These are phyloP conservation scores for Imbricaverruca yamaguchii DNA, from an alignment of 2,888 invertebrate genomes.

Conservation along the genomic window DNA sequence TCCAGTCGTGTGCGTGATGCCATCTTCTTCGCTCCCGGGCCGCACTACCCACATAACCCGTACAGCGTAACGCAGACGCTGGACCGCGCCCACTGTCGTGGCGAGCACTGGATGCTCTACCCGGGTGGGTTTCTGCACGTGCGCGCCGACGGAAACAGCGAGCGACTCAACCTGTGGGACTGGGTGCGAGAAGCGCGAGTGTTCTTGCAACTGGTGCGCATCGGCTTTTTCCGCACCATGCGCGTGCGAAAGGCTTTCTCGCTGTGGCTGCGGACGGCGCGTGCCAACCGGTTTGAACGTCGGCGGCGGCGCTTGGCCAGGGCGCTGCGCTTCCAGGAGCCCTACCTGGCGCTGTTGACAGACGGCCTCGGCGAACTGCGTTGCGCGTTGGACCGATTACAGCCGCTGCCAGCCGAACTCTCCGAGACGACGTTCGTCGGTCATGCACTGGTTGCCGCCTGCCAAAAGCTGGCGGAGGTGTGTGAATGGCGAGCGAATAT, in stretches of 20 bases:
- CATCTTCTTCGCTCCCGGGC: neutral
- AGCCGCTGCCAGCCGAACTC: too few species aligned
- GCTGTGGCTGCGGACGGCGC: neutral
- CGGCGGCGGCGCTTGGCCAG: neutral
- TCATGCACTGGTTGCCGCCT: too few species aligned
- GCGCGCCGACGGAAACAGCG: neutral
- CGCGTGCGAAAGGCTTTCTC: neutral
- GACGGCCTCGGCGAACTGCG: too few species aligned
- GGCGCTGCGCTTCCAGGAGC: too few species aligned
- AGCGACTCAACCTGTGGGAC: neutral
- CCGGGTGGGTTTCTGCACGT: neutral
- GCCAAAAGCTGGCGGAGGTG: too few species aligned
- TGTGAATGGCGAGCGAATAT: too few species aligned
- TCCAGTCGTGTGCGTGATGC: neutral
- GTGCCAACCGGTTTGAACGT: neutral
- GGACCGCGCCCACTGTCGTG: neutral
- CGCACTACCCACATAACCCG: neutral
- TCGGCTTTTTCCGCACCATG: neutral
- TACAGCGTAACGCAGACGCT: neutral
- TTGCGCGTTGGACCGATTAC: too few species aligned
- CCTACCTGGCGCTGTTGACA: too few species aligned
- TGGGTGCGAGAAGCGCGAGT: neutral
- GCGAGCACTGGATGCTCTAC: constrained; percentile 8
- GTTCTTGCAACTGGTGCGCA: neutral
- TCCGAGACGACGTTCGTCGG: too few species aligned